These are phyloP conservation scores for Melanotaenia parkinsoni DNA, from an alignment of 2,797 vertebrate species.

Conservation along the genomic window DNA sequence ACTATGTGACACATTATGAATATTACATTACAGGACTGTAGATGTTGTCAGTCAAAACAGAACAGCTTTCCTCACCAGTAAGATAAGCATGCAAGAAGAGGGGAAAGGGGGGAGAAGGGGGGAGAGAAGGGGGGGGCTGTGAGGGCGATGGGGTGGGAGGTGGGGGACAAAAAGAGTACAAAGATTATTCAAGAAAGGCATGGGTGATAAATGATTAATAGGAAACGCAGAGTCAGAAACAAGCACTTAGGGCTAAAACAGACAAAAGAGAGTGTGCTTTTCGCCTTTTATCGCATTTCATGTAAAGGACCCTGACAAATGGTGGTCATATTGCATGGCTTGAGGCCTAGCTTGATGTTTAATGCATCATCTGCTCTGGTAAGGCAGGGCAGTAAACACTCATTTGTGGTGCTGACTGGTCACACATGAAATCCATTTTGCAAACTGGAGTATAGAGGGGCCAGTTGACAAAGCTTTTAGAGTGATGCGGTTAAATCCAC, in stretches of 20 bases:
- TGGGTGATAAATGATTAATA: constrained; percentile 96
- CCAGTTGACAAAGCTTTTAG: constrained; percentile 82
- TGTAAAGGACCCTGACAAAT: constrained; percentile 86
- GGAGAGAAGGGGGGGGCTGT: constrained; percentile 37
- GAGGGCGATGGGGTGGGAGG: not conserved
- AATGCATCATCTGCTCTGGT: constrained; percentile 84
- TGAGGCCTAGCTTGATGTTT: constrained; percentile 82
- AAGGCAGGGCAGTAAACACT: constrained; percentile 84
- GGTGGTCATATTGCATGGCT: constrained; percentile 84
- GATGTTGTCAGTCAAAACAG: constrained; percentile 91
- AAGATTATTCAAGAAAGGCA: constrained; percentile 82
- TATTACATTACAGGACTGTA: constrained; percentile 94
- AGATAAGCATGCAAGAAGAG: constrained; percentile 84
- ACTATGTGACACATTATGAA: constrained; percentile 95
- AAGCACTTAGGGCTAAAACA: constrained; percentile 91
- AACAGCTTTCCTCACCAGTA: constrained; percentile 87
- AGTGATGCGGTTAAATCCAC: constrained; percentile 71
- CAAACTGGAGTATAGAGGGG: constrained; percentile 71
- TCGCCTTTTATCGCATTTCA: constrained; percentile 82
- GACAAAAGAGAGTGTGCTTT: constrained; percentile 90
- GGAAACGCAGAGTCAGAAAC: constrained; percentile 90
- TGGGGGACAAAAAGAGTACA: constrained; percentile 56
- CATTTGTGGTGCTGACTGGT: constrained; percentile 86
- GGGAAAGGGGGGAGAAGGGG: not conserved
- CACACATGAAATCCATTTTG: constrained; percentile 87